Evolutionary conservation across 1,140 invertebrate species (phyloP), one percentile per base, ranked within the genome.

Genomic region (Conopomorpha cramerella): DNA sequence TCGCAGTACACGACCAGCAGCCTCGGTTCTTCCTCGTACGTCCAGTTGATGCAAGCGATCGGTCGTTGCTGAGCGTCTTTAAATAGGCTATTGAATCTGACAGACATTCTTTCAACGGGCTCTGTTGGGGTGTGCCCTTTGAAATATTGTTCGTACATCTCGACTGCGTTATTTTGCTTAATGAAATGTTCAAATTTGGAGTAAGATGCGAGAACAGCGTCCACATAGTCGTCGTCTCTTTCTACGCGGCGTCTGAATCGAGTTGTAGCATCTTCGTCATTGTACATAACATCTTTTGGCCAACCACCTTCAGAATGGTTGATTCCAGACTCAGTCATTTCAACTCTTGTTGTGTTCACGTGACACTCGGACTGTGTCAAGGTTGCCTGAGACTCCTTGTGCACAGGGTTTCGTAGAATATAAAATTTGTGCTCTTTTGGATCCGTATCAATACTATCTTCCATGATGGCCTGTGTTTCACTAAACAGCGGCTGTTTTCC

Each of bases 271-370:
- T 98, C 95, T 16, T 87, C 81, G 61, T 98, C 95, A 12, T 83
- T 77, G 50, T 84, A 84, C 57, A 94, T 93, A 30, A 98, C 84
- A 51, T 97, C 95, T 78, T 95, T 95, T 0, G 95, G 93, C 95
- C 95, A 98, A 1, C 95, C 95, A 25, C 95, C 95, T 79, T 98
- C 95, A 8, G 84, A 82, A 60, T 98, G 95, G 44, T 90, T 89
- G 53, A 94, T 87, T 1, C 91, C 88, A 13, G 79, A 68, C 40
- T 84, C 82, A 39, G 84, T 84, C 51, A 84, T 89, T 36, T 89
- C 86, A 39, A 88, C 87, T 49, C 88, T 53, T 38, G 68, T 54
- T 4, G 81, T 82, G 38, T 82, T 82, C 44, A 85, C 81, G 58
- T 84, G 79, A 46, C 85, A 83, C 30, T 79, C 55, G 11, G 83